These are phyloP conservation scores for Agriopis leucophaearia DNA, from an alignment of 2,888 invertebrate species.

Conservation along the genomic window DNA sequence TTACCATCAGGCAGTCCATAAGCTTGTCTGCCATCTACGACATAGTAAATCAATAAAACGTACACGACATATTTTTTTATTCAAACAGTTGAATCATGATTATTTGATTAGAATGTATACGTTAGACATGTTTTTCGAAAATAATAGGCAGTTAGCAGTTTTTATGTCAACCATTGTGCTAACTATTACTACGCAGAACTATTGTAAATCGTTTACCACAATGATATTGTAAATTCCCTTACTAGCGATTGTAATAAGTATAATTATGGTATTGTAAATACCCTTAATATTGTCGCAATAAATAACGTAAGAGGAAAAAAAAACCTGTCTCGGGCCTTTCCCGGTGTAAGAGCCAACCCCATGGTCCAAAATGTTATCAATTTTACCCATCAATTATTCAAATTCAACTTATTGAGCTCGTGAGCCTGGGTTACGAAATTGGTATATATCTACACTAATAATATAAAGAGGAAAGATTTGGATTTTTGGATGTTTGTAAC, in stretches of 20 bases:
- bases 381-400: too few relatives aligned
- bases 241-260: background rate
- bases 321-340: background rate
- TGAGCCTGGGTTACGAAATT: too few relatives aligned
- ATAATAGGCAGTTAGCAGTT: slow-evolving; percentile 18
- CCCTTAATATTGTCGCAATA: background rate
- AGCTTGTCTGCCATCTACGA: too few relatives aligned
- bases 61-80: background rate
- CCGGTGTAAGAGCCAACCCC: background rate
- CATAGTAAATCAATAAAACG: too few relatives aligned
- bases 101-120: slow-evolving; percentile 12
- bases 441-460: too few relatives aligned
- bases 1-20: too few relatives aligned
- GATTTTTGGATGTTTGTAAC: too few relatives aligned
- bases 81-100: slow-evolving; percentile 6
- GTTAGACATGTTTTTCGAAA: slow-evolving; percentile 7
- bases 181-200: slow-evolving; percentile 11
- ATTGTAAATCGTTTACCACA: slow-evolving; percentile 1
- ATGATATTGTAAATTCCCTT: slow-evolving; percentile 1
- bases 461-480: too few relatives aligned
- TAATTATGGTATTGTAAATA: background rate
- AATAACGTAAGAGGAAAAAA: slow-evolving; percentile 12
- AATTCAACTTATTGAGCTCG: too few relatives aligned
- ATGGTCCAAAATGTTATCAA: background rate
- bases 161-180: slow-evolving; percentile 12